phyloP scores from a whole-genome alignment of 92 coral and sea anemone species.

The Micromussa lordhowensis region DNA sequence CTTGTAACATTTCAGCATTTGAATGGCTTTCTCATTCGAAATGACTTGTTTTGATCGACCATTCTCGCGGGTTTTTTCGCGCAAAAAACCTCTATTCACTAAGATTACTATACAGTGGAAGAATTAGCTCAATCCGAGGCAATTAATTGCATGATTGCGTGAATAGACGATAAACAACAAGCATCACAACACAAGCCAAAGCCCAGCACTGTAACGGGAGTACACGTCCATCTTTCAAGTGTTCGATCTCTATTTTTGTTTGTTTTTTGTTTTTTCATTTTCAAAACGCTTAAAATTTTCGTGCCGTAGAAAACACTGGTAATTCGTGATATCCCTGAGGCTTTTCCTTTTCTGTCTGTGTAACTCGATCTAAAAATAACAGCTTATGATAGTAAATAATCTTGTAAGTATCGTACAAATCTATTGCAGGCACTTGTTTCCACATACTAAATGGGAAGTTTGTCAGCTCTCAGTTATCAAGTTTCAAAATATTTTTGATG shows the following conservation, averaged over 20 bases:
- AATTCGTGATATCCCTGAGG: constrained; percentile 45
- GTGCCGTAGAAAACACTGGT: constrained; percentile 17
- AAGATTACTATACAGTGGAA: neutral
- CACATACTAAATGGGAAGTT: constrained; percentile 13
- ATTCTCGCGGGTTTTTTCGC: neutral
- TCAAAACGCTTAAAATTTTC: constrained; percentile 23
- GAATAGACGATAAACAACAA: neutral
- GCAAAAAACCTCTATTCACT: neutral
- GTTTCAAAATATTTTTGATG: constrained; percentile 40
- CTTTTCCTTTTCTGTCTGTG: constrained; percentile 21
- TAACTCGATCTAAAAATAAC: constrained; percentile 46
- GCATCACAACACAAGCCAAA: constrained; percentile 10
- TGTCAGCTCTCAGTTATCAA: constrained; percentile 11
- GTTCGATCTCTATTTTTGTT: neutral
- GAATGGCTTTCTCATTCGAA: constrained; percentile 75
- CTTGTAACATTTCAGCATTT: constrained; percentile 67
- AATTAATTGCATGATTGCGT: constrained; percentile 47
- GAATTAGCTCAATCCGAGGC: constrained; percentile 21
- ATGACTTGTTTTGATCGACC: constrained; percentile 42
- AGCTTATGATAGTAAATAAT: constrained; percentile 37
- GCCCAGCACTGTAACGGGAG: neutral
- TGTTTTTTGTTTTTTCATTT: neutral
- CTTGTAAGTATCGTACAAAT: constrained; percentile 23
- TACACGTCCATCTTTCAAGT: neutral
- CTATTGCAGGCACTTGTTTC: constrained; percentile 43